Conservation (phyloP, 2,113 vertebrate genomes). For the Pangasianodon hypophthalmus region DNA sequence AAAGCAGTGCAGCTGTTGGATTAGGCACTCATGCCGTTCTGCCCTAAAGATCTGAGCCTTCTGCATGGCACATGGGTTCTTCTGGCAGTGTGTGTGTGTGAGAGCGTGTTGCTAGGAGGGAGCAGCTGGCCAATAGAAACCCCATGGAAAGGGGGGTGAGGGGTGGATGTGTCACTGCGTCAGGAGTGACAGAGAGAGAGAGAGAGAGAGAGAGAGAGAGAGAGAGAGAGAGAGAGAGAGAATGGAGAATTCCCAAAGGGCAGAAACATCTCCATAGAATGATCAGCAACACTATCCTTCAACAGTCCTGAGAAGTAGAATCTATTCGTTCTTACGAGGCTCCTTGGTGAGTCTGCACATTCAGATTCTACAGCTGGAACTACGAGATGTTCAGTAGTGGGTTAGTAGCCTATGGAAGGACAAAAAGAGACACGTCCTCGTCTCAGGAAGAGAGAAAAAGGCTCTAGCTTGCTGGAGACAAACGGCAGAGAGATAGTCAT, state of each 20-base stretch:
- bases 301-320: background rate
- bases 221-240: background rate
- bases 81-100: conserved; percentile 58
- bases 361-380: background rate
- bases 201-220: background rate
- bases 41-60: conserved; percentile 63
- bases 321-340: background rate
- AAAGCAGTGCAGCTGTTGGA: conserved; percentile 64
- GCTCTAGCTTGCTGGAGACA: background rate
- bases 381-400: background rate
- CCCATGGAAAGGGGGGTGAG: conserved; percentile 7
- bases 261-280: background rate
- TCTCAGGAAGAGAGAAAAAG: background rate
- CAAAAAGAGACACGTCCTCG: background rate
- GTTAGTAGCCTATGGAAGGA: background rate
- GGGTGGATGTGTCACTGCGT: background rate
- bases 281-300: background rate
- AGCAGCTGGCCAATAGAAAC: conserved; percentile 73
- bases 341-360: background rate
- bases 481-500: background rate
- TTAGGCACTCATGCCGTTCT: conserved; percentile 60
- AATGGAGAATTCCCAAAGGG: background rate
- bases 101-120: conserved; percentile 65
- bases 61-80: conserved; percentile 71
- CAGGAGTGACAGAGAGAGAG: background rate